Percentiles rank a stretch among this genome's conserved stretches.
phyloP scores from a whole-genome alignment of 2,888 invertebrate species.

The Mactromeris polynyma region DNA sequence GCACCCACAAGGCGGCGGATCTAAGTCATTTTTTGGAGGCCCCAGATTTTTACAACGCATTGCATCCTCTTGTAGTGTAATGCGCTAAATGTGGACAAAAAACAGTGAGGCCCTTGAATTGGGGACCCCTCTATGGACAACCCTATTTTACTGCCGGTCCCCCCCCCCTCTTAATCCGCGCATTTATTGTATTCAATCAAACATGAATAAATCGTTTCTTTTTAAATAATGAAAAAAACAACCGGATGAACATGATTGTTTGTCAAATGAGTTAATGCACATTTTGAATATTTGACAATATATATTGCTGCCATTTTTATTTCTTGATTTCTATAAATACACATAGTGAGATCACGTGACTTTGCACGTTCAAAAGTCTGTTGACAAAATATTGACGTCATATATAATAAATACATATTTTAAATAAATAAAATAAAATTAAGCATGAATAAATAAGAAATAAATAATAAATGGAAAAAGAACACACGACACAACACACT shows the following conservation, averaged over 20 bases:
- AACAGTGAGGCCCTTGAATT: too few species aligned
- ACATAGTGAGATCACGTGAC: conserved; percentile 9
- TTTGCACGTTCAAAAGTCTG: neutral
- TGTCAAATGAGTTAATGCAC: neutral
- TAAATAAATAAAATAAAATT: conserved; percentile 43
- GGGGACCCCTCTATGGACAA: too few species aligned
- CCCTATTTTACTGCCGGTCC: too few species aligned
- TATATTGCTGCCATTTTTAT: conserved; percentile 10
- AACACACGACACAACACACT: conserved; percentile 66
- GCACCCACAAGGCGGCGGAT: too few species aligned
- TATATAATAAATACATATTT: conserved; percentile 2
- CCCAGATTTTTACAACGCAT: too few species aligned
- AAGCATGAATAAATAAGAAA: conserved; percentile 53
- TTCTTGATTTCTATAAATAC: conserved; percentile 1
- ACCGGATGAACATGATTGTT: neutral
- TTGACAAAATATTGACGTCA: conserved; percentile 8
- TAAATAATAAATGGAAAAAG: conserved; percentile 54
- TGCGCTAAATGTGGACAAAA: too few species aligned
- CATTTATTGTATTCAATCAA: too few species aligned
- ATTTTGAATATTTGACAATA: conserved; percentile 3
- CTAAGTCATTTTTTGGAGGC: too few species aligned
- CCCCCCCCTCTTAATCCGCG: too few species aligned
- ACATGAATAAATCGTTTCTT: neutral
- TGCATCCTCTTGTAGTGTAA: too few species aligned
- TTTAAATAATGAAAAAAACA: neutral